Percentiles rank a stretch among this genome's conserved stretches.
phyloP scores from a whole-genome alignment of 2,113 vertebrate genomes.

The Falcunculus frontatus region DNA sequence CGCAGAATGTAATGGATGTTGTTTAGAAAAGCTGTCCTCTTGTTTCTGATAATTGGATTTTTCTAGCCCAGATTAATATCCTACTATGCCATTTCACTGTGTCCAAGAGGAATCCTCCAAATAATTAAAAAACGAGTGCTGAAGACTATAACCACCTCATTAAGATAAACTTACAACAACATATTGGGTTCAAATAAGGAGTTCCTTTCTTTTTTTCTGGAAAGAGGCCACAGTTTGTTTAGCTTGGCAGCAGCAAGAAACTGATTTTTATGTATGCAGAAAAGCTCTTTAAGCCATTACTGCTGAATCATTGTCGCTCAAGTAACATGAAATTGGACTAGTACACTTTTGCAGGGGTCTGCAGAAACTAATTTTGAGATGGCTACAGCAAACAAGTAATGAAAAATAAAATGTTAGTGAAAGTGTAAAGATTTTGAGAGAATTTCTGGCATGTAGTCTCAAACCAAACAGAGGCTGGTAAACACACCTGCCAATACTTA shows the following conservation, averaged over 20 bases:
- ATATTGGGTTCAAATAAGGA: slow-evolving; percentile 37
- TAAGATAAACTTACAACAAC: slow-evolving; percentile 54
- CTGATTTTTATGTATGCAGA: background rate
- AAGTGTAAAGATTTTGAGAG: background rate
- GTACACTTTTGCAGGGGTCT: background rate
- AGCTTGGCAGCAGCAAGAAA: background rate
- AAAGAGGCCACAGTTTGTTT: slow-evolving; percentile 47
- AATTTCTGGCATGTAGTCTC: background rate
- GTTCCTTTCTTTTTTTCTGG: slow-evolving; percentile 31
- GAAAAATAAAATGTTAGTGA: background rate
- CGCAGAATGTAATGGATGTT: slow-evolving; percentile 32
- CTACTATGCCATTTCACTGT: background rate
- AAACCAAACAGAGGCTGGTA: background rate
- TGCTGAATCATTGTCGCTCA: slow-evolving; percentile 27
- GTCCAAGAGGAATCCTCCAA: slow-evolving; percentile 36
- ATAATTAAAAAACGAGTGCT: slow-evolving; percentile 42
- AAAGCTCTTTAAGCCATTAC: background rate
- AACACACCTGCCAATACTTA: background rate
- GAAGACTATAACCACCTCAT: slow-evolving; percentile 29
- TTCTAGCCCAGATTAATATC: slow-evolving; percentile 65
- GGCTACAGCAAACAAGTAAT: background rate
- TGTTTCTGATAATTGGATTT: slow-evolving; percentile 61
- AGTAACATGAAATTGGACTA: background rate
- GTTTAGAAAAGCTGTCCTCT: slow-evolving; percentile 7
- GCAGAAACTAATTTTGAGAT: background rate